Conservation (phyloP, 2,797 vertebrate genomes). For the Alcedo atthis region DNA sequence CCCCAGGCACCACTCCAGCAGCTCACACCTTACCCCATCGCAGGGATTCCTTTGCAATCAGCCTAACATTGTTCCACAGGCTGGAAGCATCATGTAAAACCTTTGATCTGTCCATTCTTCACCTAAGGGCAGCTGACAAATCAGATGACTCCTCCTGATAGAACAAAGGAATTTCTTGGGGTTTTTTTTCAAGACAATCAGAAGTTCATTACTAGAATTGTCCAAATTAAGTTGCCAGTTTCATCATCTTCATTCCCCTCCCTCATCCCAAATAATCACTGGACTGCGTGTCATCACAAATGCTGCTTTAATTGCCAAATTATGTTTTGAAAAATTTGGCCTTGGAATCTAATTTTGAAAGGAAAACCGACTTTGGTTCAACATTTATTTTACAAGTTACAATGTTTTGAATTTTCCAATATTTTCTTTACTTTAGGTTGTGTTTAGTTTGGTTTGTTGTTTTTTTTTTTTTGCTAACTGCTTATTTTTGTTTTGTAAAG, state of each 20-base stretch:
- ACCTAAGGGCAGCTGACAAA: constrained; percentile 69
- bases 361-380: not conserved
- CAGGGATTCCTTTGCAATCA: constrained; percentile 66
- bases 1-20: constrained; percentile 13
- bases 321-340: not conserved
- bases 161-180: constrained; percentile 44
- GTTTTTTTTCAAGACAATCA: constrained; percentile 14
- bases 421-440: not conserved
- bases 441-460: no score
- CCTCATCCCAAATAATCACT: not conserved
- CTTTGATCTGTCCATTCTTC: constrained; percentile 52
- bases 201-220: constrained; percentile 54
- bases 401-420: not conserved
- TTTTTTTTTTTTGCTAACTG: not conserved
- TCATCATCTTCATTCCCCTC: not conserved
- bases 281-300: not conserved
- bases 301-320: not conserved
- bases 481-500: not conserved
- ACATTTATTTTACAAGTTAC: not conserved
- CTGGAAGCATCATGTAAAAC: constrained; percentile 42
- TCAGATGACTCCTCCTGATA: constrained; percentile 63
- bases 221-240: constrained; percentile 23
- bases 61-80: constrained; percentile 21
- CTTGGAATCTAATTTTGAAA: not conserved
- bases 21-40: constrained; percentile 36